Conservation (phyloP, 2,797 vertebrate genomes). For the Aplochiton taeniatus region DNA sequence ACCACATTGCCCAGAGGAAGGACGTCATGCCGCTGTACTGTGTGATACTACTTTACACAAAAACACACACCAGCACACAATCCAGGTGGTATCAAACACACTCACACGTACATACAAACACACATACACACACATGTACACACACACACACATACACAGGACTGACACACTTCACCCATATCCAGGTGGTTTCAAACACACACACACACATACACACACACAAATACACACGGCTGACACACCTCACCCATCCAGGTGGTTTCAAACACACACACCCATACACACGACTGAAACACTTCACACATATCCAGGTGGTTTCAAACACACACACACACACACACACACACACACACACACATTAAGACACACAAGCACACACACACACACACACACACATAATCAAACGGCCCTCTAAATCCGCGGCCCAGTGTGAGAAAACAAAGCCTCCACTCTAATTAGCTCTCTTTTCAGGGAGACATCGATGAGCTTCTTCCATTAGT, state of each 20-base stretch:
- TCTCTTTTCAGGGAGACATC: neutral
- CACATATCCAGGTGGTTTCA: neutral
- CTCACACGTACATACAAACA: too few species aligned
- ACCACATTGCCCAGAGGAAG: neutral
- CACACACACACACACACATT: neutral
- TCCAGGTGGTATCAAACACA: neutral
- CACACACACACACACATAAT: conserved; percentile 2
- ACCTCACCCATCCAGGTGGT: neutral
- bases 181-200: neutral
- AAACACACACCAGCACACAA: neutral
- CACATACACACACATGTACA: too few species aligned
- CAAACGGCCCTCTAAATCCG: neutral
- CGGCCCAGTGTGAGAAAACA: too few species aligned
- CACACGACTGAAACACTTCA: neutral
- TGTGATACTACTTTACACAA: neutral
- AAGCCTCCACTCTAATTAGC: neutral
- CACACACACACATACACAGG: too few species aligned
- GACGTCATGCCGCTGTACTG: neutral
- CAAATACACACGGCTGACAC: neutral
- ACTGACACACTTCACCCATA: neutral
- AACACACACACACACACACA: neutral
- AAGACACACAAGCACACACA: neutral
- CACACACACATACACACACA: neutral
- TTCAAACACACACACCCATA: neutral
- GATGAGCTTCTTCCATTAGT: too few species aligned